Evolutionary conservation across 2,113 vertebrate species (phyloP).

Genomic region (Bombycilla garrulus): DNA sequence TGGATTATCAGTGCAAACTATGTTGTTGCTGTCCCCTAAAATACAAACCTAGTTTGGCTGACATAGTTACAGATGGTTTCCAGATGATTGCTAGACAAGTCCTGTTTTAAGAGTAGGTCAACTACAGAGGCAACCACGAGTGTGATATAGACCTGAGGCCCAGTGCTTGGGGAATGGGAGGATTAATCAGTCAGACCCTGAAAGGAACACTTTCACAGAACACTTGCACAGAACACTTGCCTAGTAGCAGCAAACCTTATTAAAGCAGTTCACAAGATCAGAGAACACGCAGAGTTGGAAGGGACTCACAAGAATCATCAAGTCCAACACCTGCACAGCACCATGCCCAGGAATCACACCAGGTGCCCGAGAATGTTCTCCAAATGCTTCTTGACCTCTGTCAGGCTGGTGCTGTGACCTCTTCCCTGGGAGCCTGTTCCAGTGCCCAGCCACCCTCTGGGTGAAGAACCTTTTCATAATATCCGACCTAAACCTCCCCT

Average conservation of each 20-base stretch:
- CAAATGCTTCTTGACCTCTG: not conserved
- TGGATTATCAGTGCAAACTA: not conserved
- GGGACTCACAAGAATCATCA: not conserved
- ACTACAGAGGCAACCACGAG: not conserved
- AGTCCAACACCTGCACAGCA: not conserved
- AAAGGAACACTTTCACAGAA: not conserved
- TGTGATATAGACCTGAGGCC: not conserved
- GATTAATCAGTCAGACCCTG: not conserved
- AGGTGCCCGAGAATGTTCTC: rapidly evolving
- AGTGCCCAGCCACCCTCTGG: not conserved
- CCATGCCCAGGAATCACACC: not conserved
- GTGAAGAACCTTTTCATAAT: not conserved
- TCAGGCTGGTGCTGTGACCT: not conserved
- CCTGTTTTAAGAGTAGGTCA: not conserved
- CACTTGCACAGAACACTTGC: not conserved
- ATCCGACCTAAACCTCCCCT: not conserved
- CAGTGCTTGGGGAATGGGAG: not conserved
- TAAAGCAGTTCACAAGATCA: not conserved
- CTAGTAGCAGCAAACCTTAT: not conserved
- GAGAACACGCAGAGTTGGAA: not conserved
- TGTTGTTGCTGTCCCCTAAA: not conserved
- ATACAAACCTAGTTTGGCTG: not conserved
- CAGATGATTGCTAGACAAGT: not conserved
- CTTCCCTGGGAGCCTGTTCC: not conserved
- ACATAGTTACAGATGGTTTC: not conserved